Evolutionary conservation across 1,140 invertebrate genomes (phyloP).

Genomic region (Macrobrachium nipponense): DNA sequence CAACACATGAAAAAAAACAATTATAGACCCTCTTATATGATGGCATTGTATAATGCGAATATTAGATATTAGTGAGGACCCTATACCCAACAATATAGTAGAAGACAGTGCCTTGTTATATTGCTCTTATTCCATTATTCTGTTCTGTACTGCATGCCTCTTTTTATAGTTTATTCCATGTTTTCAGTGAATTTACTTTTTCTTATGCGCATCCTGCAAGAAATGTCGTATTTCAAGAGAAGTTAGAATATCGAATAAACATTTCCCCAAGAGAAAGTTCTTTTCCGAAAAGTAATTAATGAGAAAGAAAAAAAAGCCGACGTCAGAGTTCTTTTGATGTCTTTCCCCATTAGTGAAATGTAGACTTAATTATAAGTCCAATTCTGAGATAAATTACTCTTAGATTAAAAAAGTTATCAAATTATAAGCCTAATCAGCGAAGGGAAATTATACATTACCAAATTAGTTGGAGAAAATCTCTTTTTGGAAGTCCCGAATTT

Average conservation of each 20-base stretch:
- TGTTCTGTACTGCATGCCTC: too few relatives aligned
- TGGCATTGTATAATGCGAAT: too few relatives aligned
- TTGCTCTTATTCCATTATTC: too few relatives aligned
- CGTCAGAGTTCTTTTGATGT: constrained; percentile 50
- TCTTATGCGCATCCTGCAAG: too few relatives aligned
- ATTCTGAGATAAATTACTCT: constrained; percentile 57
- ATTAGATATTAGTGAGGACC: too few relatives aligned
- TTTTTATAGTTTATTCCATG: too few relatives aligned
- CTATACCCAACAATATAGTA: too few relatives aligned
- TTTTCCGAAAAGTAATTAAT: constrained; percentile 19
- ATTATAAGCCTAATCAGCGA: constrained; percentile 54
- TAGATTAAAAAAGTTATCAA: constrained; percentile 61
- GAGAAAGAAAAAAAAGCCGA: constrained; percentile 26
- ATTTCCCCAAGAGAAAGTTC: not conserved
- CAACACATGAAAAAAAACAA: too few relatives aligned
- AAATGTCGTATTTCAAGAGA: not conserved
- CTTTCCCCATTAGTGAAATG: constrained; percentile 44
- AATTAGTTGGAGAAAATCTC: constrained; percentile 38
- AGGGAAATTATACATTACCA: constrained; percentile 54
- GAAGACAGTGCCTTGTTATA: too few relatives aligned
- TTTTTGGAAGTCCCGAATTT: too few relatives aligned
- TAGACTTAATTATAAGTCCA: constrained; percentile 58
- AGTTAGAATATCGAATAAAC: not conserved
- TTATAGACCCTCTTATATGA: too few relatives aligned
- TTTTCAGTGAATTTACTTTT: too few relatives aligned